Base-by-base conservation (phyloP, 2,888 invertebrate genomes). In the Hyalella azteca region DNA sequence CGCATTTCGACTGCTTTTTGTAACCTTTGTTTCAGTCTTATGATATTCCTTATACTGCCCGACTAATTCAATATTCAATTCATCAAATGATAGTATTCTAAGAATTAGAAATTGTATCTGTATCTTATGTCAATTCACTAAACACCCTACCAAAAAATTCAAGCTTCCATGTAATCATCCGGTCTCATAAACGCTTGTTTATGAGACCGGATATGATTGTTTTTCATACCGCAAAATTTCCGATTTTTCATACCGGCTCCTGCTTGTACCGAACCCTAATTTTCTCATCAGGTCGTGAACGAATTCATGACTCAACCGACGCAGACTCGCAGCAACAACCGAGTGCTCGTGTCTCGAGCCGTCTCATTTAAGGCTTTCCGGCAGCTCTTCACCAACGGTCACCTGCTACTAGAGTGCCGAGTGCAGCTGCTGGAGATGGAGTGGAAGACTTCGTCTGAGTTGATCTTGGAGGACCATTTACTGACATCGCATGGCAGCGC, bases 391-490 rank as follows among this genome's bases (percentile, higher is more conserved):
- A 26, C 4, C 60, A 60, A 76, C n/a, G 80, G 79, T 19, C 79
- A 78, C 66, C 78, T 82, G 26, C 36, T 59, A 36, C 78, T 82
- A 7, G 79, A 82, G 54, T 82, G 81, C 50, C 78, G 78, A 40
- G 81, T 82, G 9, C 40, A 73, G 36, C 77, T 82, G 40, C 66
- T 79, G 15, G 29, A 60, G 19, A 75, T 80, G 29, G 78, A 59
- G 32, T 82, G 81, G 81, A 76, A 29, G 45, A 60, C 79, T 75
- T 45, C 75, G 36, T 48, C 40, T 3, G 75, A 75, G 45, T 39
- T 75, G 75, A 75, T 75, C 29, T 39, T 75, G 29, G 75, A 75
- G 45, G 75, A 75, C 29, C 75, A 75, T 75, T 39, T 75, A n/a
- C 75, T 75, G 45, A 66, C 66, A 7, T 36, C 66, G 15, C 66